A percentile compares a stretch with the other conserved stretches of the same genome.
Evolutionary conservation across 2,113 vertebrate genomes (phyloP).

Genomic region (Ptilonorhynchus violaceus): DNA sequence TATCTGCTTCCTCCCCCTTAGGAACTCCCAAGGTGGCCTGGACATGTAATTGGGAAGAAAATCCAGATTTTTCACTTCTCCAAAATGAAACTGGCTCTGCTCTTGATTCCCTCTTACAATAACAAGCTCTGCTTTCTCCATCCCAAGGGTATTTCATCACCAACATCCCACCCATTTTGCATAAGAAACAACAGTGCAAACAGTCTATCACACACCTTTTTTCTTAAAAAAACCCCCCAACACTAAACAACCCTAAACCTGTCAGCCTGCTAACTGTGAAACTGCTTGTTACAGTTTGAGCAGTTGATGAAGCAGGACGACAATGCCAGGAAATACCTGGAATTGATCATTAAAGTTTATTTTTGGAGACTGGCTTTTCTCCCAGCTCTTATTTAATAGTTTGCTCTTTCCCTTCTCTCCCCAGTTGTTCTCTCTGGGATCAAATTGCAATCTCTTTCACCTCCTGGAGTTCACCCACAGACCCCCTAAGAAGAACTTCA

Average conservation of each 20-base stretch:
- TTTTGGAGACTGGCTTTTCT: conserved; percentile 31
- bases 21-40: neutral
- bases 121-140: conserved; percentile 18
- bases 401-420: conserved; percentile 9
- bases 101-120: neutral
- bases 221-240: neutral
- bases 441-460: neutral
- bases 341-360: conserved; percentile 17
- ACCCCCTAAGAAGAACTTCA: neutral
- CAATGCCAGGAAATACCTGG: conserved; percentile 61
- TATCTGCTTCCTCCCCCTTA: neutral
- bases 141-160: conserved; percentile 54
- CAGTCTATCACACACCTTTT: neutral
- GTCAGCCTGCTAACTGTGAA: neutral
- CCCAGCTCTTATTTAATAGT: conserved; percentile 15
- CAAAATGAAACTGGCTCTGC: fast-evolving
- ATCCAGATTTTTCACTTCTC: neutral
- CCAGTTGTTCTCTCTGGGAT: neutral
- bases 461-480: neutral
- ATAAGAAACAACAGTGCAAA: neutral
- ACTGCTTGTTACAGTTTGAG: neutral
- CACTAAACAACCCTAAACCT: neutral
- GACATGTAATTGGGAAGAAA: neutral
- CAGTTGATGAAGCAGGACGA: neutral
- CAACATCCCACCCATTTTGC: conserved; percentile 29